phyloP scores from a whole-genome alignment of 2,888 invertebrate species.

The Cryptus viduatorius region DNA sequence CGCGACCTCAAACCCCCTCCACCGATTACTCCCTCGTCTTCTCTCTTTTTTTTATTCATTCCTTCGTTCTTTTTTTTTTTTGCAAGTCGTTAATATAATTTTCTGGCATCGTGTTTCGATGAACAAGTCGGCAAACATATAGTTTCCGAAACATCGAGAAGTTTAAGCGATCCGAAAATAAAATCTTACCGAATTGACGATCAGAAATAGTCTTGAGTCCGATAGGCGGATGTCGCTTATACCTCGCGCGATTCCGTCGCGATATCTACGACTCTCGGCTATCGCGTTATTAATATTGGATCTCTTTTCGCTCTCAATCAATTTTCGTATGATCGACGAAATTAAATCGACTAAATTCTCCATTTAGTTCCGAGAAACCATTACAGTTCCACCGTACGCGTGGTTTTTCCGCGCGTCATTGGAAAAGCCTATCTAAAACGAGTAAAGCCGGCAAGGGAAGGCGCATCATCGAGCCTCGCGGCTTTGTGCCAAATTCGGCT shows the following conservation, averaged over 20 bases:
- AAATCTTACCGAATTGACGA: constrained; percentile 80
- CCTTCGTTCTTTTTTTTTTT: not conserved
- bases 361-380: not conserved
- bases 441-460: constrained; percentile 30
- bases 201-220: constrained; percentile 78
- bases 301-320: not conserved
- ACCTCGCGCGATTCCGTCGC: constrained; percentile 10
- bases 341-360: not conserved
- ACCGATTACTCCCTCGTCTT: constrained; percentile 40
- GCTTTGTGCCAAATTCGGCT: constrained; percentile 65
- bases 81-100: not conserved
- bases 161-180: constrained; percentile 79
- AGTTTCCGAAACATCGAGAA: constrained; percentile 77
- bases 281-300: constrained; percentile 22
- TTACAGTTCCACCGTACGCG: no score
- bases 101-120: constrained; percentile 48
- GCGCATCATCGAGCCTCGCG: constrained; percentile 6
- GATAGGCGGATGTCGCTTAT: constrained; percentile 57
- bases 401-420: not conserved
- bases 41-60: constrained; percentile 8
- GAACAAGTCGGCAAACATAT: constrained; percentile 64
- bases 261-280: not conserved
- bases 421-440: constrained; percentile 22
- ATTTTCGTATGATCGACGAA: not conserved
- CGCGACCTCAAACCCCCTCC: constrained; percentile 20